A percentile compares a stretch with the other conserved stretches of the same genome.
Evolutionary conservation across 2,113 vertebrate genomes (phyloP).

Genomic region (Oreotrochilus melanogaster): DNA sequence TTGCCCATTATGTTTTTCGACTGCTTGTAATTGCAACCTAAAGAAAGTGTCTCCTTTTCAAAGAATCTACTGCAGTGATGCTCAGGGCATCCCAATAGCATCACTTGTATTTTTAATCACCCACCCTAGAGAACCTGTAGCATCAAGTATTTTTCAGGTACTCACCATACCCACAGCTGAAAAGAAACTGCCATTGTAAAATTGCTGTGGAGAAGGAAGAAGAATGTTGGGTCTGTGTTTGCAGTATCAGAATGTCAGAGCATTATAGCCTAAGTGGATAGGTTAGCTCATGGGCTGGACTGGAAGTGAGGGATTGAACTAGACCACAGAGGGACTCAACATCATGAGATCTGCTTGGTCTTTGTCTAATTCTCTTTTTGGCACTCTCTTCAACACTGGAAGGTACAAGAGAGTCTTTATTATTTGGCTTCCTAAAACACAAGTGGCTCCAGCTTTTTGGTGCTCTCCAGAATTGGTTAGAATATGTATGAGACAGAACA

Average conservation of each 20-base stretch:
- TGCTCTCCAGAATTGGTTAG: neutral
- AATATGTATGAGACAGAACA: conserved; percentile 49
- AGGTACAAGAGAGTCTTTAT: neutral
- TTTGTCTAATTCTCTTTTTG: neutral
- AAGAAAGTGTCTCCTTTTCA: neutral
- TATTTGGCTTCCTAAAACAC: conserved; percentile 29
- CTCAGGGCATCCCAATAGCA: neutral
- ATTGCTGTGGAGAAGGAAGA: neutral
- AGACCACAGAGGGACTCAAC: neutral
- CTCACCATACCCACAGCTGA: neutral
- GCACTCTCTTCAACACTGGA: neutral
- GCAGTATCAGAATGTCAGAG: neutral
- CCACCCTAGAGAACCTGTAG: neutral
- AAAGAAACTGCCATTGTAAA: neutral
- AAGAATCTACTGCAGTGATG: neutral
- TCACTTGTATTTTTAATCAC: neutral
- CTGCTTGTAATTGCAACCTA: neutral
- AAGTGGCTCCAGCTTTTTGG: conserved; percentile 41
- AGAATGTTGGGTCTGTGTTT: neutral
- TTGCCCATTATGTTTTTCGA: neutral
- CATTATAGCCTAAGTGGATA: neutral
- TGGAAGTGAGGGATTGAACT: neutral
- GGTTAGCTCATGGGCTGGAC: neutral
- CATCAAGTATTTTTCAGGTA: neutral
- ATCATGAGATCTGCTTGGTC: neutral